These are phyloP conservation scores for Spinus pinus DNA, from an alignment of 2,797 vertebrate genomes.

Conservation along the genomic window DNA sequence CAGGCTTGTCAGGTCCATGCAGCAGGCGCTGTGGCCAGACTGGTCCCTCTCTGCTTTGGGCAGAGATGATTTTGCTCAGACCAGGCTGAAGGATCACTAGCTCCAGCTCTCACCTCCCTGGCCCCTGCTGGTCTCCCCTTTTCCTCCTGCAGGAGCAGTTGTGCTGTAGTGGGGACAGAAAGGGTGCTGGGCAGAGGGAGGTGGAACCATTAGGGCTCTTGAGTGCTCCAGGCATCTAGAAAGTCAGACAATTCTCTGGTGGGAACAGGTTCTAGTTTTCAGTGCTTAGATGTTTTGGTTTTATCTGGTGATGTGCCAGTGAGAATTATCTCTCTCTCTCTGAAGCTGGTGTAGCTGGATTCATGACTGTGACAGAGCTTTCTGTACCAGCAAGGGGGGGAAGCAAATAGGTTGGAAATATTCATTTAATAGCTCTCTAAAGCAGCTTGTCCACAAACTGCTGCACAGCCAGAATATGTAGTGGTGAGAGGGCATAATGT, in stretches of 20 bases:
- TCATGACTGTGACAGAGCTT: slow-evolving; percentile 7
- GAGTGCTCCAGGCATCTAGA: not conserved
- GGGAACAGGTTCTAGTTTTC: not conserved
- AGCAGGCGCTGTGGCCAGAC: not conserved
- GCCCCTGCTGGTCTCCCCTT: not conserved
- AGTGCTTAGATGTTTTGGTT: not conserved
- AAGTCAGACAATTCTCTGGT: not conserved
- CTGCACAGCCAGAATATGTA: not conserved
- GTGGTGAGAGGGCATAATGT: not conserved
- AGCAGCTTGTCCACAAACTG: not conserved
- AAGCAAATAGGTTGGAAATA: not conserved
- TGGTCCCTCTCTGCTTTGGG: not conserved
- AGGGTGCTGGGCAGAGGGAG: not conserved
- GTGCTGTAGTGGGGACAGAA: not conserved
- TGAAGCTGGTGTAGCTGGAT: not conserved
- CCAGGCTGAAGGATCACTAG: not conserved
- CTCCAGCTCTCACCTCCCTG: not conserved
- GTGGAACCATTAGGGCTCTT: not conserved
- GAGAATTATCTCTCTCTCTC: not conserved
- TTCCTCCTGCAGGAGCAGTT: not conserved
- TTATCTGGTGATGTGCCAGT: not conserved
- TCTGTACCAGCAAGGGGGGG: not conserved
- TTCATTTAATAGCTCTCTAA: not conserved
- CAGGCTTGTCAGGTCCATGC: accelerated
- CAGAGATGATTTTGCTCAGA: not conserved